A percentile compares a stretch with the other conserved stretches of the same genome.
Evolutionary conservation across 2,113 vertebrate species (phyloP).

Genomic region (Labrus mixtus): DNA sequence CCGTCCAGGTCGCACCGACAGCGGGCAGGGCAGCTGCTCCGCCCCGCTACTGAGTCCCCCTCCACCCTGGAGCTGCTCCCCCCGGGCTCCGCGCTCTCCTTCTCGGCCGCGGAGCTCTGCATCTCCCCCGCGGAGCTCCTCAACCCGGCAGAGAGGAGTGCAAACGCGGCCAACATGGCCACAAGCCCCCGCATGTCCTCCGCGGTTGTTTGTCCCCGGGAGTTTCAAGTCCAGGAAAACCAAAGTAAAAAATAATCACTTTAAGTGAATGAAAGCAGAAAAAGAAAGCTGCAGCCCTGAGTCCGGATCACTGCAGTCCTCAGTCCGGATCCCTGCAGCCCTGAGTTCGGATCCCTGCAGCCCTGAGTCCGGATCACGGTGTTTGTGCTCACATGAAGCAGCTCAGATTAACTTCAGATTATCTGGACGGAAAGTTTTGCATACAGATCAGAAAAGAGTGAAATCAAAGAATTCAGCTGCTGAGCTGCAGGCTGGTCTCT

Average conservation of each 20-base stretch:
- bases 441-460: background rate
- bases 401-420: background rate
- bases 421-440: background rate
- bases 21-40: conserved; percentile 54
- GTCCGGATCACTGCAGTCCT: conserved; percentile 9
- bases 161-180: conserved; percentile 44
- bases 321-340: no score
- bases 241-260: no score
- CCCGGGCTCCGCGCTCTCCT: background rate
- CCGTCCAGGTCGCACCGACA: conserved; percentile 73
- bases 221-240: background rate
- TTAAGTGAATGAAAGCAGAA: background rate
- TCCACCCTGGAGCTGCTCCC: conserved; percentile 5
- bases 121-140: conserved; percentile 32
- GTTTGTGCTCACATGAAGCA: background rate
- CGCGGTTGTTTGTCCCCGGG: background rate
- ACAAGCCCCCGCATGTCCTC: conserved; percentile 53
- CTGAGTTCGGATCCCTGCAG: background rate
- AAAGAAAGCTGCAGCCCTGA: background rate
- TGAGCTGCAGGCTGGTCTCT: conserved; percentile 26
- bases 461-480: conserved; percentile 15
- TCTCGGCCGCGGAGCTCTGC: background rate
- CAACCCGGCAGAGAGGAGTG: conserved; percentile 8
- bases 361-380: background rate
- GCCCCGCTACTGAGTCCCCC: conserved; percentile 27